Base-by-base conservation (phyloP, 2,888 invertebrate species). In the Orchesella flavescens region DNA sequence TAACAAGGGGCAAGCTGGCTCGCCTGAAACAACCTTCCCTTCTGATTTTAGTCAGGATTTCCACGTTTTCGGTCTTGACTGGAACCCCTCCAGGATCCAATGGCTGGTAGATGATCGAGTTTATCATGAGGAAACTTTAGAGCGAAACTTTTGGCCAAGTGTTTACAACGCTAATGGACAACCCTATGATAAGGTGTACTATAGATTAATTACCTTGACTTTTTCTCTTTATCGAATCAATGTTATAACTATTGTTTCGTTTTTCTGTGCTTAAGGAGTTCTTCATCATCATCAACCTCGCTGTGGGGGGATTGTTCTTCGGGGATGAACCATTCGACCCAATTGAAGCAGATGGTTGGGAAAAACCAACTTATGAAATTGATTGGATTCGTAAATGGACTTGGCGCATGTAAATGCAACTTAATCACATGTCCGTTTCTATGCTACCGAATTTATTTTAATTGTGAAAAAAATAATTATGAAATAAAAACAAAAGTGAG, bases 221-320 rank as follows among this genome's bases (percentile, higher is more conserved):
- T n/a, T n/a, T n/a, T n/a, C n/a, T n/a, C n/a, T n/a, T n/a, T n/a
- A n/a, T n/a, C n/a, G n/a, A n/a, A n/a, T n/a, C n/a, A n/a, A n/a
- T n/a, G n/a, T n/a, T n/a, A n/a, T n/a, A n/a, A n/a, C n/a, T n/a
- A n/a, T n/a, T n/a, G n/a, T n/a, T n/a, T n/a, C n/a, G n/a, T n/a
- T n/a, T n/a, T n/a, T n/a, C n/a, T n/a, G n/a, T n/a, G n/a, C n/a
- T n/a, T n/a, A n/a, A n/a, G n/a, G n/a, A n/a, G n/a, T n/a, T n/a
- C n/a, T n/a, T n/a, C n/a, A n/a, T 85, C 46, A 84, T 85, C n/a
- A 44, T 85, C 7, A 85, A 85, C 34, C 57, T 85, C 34, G 85
- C 85, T 43, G 85, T 85, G 17, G 85, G 85, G 17, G 85, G 85
- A 43, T 73, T 46, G 12, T 84, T 85, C 74, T 85, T 85, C 34